Evolutionary conservation across 2,113 vertebrate species (phyloP).

Genomic region (Poecilia latipinna): DNA sequence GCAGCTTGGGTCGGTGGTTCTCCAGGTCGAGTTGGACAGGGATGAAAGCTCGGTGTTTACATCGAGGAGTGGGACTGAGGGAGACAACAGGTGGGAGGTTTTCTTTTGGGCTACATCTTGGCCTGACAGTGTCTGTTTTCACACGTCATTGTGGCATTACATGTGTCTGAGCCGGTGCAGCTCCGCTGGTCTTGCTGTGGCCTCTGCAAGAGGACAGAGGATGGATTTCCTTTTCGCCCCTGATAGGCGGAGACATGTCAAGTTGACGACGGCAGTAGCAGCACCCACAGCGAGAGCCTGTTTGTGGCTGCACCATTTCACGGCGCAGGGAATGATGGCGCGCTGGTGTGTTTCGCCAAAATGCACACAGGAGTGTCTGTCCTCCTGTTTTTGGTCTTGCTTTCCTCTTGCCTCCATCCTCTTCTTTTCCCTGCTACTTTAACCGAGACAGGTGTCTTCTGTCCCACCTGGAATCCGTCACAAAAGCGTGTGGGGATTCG

Average conservation of each 20-base stretch:
- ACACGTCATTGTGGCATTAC: background rate
- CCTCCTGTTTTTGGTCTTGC: constrained; percentile 13
- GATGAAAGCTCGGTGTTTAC: constrained; percentile 31
- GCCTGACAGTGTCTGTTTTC: constrained; percentile 1
- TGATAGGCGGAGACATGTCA: constrained; percentile 44
- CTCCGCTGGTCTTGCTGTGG: constrained; percentile 13
- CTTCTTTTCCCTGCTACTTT: constrained; percentile 1
- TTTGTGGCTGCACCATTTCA: constrained; percentile 41
- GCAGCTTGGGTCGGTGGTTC: constrained; percentile 4
- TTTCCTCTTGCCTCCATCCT: background rate
- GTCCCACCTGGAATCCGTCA: constrained; percentile 40
- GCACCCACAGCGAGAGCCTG: constrained; percentile 6
- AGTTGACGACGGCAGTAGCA: constrained; percentile 31
- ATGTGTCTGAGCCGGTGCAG: constrained; percentile 9
- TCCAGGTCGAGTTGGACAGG: constrained; percentile 5
- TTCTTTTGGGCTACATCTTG: background rate
- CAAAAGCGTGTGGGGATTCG: constrained; percentile 24
- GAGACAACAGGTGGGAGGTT: background rate
- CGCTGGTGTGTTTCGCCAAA: constrained; percentile 49
- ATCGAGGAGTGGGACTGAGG: constrained; percentile 1
- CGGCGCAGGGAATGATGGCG: constrained; percentile 21
- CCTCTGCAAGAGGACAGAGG: constrained; percentile 37
- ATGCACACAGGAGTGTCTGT: constrained; percentile 27
- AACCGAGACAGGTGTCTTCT: constrained; percentile 9
- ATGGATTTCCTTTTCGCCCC: constrained; percentile 60